Evolutionary conservation across 2,888 invertebrate genomes (phyloP), one percentile per base, ranked within the genome.

Genomic region (Tipula unca): DNA sequence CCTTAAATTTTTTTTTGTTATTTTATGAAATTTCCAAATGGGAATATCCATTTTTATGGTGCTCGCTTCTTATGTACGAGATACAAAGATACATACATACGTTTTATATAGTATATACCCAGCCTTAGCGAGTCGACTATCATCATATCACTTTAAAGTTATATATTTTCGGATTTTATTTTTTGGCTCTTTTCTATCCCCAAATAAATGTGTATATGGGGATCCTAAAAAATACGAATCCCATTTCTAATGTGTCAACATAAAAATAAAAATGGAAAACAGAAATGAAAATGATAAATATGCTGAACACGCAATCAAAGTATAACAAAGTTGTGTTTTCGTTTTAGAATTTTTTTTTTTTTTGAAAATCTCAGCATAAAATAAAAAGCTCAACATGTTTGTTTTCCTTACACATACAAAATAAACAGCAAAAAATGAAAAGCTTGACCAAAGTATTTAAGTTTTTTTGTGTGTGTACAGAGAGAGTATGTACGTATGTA

Each of bases 201-300:
- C 25, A 20, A 69, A 69, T 69, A 69, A 69, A 20, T 69, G 69
- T 25, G 13, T 69, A 14, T 69, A 25, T 54, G 69, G 69, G 25
- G 25, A 69, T 25, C 69, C 69, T 10, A 69, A 69, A 69, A 69
- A 25, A 48, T 2, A 69, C 69, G 69, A 69, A 69, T 69, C 20
- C 69, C 69, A 69, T 69, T 69, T 69, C 69, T 69, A 69, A 69
- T 69, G 69, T 69, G 69, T 69, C 69, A 69, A 69, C 69, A 69
- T 69, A 69, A 69, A 69, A 69, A 69, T 25, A 69, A 69, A 69
- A 69, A 69, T 54, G 48, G 69, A 69, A 69, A 69, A 69, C 69
- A 25, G 10, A 69, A 69, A 69, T 69, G 69, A 69, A 69, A 69
- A 69, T 69, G 69, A 69, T 69, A 69, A 69, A 69, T 69, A 69